A percentile compares a stretch with the other conserved stretches of the same genome.
These are phyloP conservation scores for Platycercus adscitus DNA, from an alignment of 2,113 vertebrate species.

Conservation along the genomic window DNA sequence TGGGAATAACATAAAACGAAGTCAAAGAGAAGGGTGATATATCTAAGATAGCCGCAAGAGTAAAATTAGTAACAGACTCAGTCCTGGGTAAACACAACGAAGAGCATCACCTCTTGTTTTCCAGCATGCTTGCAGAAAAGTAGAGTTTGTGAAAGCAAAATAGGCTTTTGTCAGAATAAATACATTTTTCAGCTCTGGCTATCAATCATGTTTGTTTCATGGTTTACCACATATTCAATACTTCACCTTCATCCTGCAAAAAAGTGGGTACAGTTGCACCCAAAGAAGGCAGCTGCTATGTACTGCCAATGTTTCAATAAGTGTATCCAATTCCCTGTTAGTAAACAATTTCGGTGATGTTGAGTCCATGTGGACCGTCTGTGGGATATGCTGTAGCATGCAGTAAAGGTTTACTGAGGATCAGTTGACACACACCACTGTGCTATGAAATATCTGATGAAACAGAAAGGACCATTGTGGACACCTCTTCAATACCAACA, in stretches of 20 bases:
- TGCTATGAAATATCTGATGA: neutral
- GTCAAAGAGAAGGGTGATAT: neutral
- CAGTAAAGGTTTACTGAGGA: neutral
- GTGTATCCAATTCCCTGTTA: neutral
- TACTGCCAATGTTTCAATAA: neutral
- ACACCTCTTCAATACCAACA: neutral
- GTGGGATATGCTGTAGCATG: fast-evolving
- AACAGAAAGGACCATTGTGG: fast-evolving
- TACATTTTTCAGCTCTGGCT: fast-evolving
- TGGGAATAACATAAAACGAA: fast-evolving
- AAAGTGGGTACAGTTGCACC: neutral
- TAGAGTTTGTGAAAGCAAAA: neutral
- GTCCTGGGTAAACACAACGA: fast-evolving
- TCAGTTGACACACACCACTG: neutral
- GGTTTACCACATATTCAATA: neutral
- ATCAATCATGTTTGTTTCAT: fast-evolving
- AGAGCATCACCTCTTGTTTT: neutral
- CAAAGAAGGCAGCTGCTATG: neutral
- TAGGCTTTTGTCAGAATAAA: neutral
- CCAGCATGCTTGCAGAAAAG: neutral
- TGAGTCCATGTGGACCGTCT: neutral
- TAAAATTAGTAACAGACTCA: fast-evolving
- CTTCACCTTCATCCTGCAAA: neutral
- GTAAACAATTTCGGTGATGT: no score
- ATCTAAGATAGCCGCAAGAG: fast-evolving